Base-by-base conservation (phyloP, 2,888 invertebrate genomes). In the Athalia rosae region DNA sequence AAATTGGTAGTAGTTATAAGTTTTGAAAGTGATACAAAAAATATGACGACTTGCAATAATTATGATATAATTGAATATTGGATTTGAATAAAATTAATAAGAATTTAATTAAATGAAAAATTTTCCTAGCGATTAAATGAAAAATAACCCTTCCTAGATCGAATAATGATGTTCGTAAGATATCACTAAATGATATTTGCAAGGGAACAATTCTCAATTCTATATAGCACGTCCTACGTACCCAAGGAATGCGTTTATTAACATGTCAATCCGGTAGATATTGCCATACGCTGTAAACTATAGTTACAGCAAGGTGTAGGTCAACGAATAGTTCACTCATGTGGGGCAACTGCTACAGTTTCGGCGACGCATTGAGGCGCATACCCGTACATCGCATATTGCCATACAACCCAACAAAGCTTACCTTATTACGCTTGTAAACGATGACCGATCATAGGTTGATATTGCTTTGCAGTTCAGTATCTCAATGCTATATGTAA, bases 1-100 rank as follows among this genome's bases (percentile, higher is more conserved):
- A 9, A 61, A 61, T 41, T 61, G 61, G 61, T 61, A 61, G 6
- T 61, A 61, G 15, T n/a, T 59, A 8, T 4, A 28, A 59, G n/a
- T n/a, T 56, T 4, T 56, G 11, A 13, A 56, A 13, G 13, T 56
- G n/a, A 4, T 56, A 11, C 9, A 56, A 56, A 13, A 56, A 11
- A 5, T 13, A 56, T 56, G 13, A 4, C 13, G 4, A 5, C 13
- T 56, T 56, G 11, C 56, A 8, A 56, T 5, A 56, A 13, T n/a
- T 56, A 56, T 56, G 11, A 56, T 4, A 8, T 56, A 56, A 56
- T 56, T 56, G 11, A 56, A 56, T 56, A 56, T 56, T 56, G 4
- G 4, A 56, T 56, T 13, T 13, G 56, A 13, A 13, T 13, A 11
- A n/a, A 13, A 56, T 11, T 4, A 56, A 56, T 56, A 56, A 56